Base-by-base conservation (phyloP, 2,113 vertebrate species). In the Crotalus helleri region DNA sequence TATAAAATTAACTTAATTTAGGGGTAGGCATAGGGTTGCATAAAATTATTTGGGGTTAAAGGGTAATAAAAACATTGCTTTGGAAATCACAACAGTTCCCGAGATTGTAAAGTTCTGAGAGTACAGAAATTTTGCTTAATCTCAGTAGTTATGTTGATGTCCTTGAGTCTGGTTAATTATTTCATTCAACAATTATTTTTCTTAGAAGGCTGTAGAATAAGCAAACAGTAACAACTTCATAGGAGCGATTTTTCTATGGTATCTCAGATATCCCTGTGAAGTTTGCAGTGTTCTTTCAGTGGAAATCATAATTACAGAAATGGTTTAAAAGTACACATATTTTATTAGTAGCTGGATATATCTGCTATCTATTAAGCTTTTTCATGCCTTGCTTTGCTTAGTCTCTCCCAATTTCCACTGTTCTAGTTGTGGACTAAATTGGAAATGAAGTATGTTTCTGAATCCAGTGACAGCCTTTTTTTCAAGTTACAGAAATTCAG, bases 71-170 rank as follows among this genome's bases (percentile, higher is more conserved):
- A 94, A 3, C 2, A 0, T 17, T 85, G 12, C 39, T 88, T 89
- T 5, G 12, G 57, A 49, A 87, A 92, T 92, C 88, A 89, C 23
- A 92, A 91, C 88, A 92, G 88, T 55, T 93, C 21, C 15, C 33
- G 51, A 51, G 53, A 11, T n/a, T 93, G 33, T 15, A 92, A 8
- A 11, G 51, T 33, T n/a, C 55, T 23, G 51, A 46, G 26, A 92
- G 21, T 19, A 5, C 23, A 58, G 24, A 0, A 2, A 1, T 6
- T 15, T 29, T 93, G n/a, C 74, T 94, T 94, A 93, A 93, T 1
- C n/a, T 9, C 92, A 1, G 26, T 33, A 89, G n/a, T 10, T 94
- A 44, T 91, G 87, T 33, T 12, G 2, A 13, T n/a, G 88, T 23
- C 91, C 58, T 93, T 53, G 44, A 91, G 24, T 9, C 90, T 87